phyloP scores from a whole-genome alignment of 2,797 vertebrate genomes.

The Potorous gilbertii region DNA sequence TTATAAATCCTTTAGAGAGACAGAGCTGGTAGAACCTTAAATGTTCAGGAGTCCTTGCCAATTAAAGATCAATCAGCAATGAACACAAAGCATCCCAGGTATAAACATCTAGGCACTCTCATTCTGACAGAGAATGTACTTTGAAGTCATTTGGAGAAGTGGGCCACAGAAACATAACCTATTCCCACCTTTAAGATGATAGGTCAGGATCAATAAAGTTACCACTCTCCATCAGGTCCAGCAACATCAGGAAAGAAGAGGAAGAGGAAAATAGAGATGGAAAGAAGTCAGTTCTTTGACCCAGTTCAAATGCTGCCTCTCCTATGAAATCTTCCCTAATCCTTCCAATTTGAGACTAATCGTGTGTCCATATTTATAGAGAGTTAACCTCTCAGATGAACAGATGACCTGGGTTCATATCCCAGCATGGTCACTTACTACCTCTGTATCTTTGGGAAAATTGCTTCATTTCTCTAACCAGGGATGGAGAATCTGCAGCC shows the following conservation, averaged over 20 bases:
- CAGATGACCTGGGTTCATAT: neutral
- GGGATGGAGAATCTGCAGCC: too few species aligned
- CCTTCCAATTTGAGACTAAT: neutral
- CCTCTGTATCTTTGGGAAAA: neutral
- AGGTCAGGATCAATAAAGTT: neutral
- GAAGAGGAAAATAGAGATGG: neutral
- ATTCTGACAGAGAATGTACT: neutral
- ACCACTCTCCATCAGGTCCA: neutral
- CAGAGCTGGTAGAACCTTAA: slow-evolving; percentile 34
- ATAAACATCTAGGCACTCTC: neutral
- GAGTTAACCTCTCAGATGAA: too few species aligned
- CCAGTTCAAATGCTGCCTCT: neutral
- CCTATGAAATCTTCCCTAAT: neutral
- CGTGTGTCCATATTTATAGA: neutral
- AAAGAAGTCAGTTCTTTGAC: neutral
- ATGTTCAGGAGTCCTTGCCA: slow-evolving; percentile 28
- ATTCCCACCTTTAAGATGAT: neutral
- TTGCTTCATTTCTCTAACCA: neutral
- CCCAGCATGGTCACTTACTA: neutral
- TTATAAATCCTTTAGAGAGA: slow-evolving; percentile 13
- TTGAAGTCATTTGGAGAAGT: slow-evolving; percentile 1
- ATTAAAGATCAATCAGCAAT: slow-evolving; percentile 1
- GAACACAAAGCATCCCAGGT: neutral
- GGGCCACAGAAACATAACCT: neutral
- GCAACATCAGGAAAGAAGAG: neutral